Conservation (phyloP, 30 jellyfish, hydroid and myxozoan genomes). For the Cassiopea xamachana region DNA sequence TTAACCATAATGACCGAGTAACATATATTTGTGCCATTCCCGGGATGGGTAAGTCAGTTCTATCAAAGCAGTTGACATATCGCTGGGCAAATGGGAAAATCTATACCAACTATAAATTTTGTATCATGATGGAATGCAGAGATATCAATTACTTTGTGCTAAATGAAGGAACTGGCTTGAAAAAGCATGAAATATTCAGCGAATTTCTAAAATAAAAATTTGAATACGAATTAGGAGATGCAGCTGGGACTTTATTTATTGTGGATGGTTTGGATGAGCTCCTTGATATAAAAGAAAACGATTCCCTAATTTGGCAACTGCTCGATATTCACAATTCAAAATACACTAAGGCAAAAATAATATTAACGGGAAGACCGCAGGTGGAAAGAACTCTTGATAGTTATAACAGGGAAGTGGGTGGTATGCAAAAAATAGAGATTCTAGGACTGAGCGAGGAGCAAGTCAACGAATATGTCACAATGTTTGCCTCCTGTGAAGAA, state of each 20-base stretch:
- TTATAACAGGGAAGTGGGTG: neutral
- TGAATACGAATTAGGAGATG: neutral
- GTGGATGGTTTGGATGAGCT: neutral
- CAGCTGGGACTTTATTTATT: neutral
- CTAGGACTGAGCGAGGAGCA: neutral
- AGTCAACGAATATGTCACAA: neutral
- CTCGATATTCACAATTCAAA: neutral
- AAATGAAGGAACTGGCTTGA: neutral
- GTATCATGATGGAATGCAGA: neutral
- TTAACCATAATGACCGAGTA: neutral
- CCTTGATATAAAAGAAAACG: neutral
- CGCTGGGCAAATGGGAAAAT: neutral
- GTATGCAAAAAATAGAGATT: neutral
- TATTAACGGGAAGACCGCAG: neutral
- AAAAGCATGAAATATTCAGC: neutral
- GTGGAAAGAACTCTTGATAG: neutral
- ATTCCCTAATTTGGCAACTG: neutral
- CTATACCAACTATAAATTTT: neutral
- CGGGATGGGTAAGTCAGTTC: neutral
- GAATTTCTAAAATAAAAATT: neutral
- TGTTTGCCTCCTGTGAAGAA: neutral
- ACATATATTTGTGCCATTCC: neutral
- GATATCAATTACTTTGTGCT: neutral
- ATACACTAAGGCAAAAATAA: neutral
- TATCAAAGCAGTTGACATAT: neutral